These are phyloP conservation scores for Tokudaia muenninki DNA, from an alignment of 2,797 vertebrate genomes.

Conservation along the genomic window DNA sequence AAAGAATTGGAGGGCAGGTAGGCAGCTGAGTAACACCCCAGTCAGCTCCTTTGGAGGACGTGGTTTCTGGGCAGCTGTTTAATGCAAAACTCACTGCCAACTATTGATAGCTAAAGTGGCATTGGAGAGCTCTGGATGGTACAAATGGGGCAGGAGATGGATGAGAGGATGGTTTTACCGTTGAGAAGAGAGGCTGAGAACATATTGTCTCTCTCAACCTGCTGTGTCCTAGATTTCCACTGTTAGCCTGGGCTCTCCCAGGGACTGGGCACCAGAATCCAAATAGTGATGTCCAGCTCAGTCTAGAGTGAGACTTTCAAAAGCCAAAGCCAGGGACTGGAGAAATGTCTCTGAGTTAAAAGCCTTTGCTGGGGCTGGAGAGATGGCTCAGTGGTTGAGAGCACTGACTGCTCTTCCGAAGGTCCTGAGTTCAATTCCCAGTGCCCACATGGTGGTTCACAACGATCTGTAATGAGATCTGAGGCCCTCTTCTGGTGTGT, in stretches of 20 bases:
- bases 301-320: background rate
- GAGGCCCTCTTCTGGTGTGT: no score
- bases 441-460: no score
- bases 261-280: background rate
- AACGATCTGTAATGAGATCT: no score
- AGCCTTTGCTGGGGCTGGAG: background rate
- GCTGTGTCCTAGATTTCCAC: constrained; percentile 17
- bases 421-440: no score
- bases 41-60: constrained; percentile 42
- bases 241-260: background rate
- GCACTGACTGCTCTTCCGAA: background rate
- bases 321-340: background rate
- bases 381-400: no score
- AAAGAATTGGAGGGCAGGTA: background rate
- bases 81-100: constrained; percentile 64
- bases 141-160: constrained; percentile 59
- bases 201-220: constrained; percentile 38
- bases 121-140: background rate
- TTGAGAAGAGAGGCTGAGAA: constrained; percentile 44
- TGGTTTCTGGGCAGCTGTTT: constrained; percentile 60
- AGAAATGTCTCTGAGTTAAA: background rate
- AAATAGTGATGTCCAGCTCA: background rate
- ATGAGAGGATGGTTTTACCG: constrained; percentile 50
- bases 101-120: constrained; percentile 65
- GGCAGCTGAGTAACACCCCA: background rate